These are phyloP conservation scores for Labrus mixtus DNA, from an alignment of 2,113 vertebrate species.

Conservation along the genomic window DNA sequence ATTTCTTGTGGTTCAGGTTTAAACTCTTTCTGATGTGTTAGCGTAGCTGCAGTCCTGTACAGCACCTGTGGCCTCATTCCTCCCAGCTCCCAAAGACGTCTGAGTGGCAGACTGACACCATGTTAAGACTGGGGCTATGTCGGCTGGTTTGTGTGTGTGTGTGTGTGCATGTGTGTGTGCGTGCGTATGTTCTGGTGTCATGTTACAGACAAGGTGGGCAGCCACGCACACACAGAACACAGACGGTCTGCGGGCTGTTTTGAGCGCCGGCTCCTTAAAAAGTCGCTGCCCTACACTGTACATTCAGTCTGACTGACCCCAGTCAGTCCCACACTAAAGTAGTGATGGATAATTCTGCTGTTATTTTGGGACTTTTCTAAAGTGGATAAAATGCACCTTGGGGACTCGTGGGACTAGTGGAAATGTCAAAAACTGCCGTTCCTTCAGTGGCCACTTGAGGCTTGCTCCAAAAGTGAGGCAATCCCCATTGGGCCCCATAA, in stretches of 20 bases:
- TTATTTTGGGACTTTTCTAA: too few relatives aligned
- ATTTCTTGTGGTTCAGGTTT: constrained; percentile 12
- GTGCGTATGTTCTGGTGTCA: constrained; percentile 42
- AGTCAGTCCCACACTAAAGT: constrained; percentile 38
- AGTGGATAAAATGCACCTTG: too few relatives aligned
- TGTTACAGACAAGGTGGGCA: constrained; percentile 74
- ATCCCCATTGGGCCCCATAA: too few relatives aligned
- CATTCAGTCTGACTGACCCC: constrained; percentile 62
- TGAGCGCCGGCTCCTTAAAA: constrained; percentile 64
- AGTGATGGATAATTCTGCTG: constrained; percentile 33
- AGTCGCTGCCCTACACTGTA: constrained; percentile 40
- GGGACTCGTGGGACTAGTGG: too few relatives aligned
- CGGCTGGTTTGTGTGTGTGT: constrained; percentile 29
- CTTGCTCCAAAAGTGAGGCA: background rate
- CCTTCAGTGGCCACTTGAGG: background rate
- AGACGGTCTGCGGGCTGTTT: constrained; percentile 56
- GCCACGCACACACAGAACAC: constrained; percentile 49
- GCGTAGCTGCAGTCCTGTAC: constrained; percentile 33
- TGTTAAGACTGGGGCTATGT: constrained; percentile 52
- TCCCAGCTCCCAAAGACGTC: constrained; percentile 52
- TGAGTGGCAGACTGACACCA: constrained; percentile 67
- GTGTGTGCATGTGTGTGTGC: constrained; percentile 20
- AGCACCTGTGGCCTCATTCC: constrained; percentile 79
- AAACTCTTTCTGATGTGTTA: constrained; percentile 37
- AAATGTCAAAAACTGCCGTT: background rate